Evolutionary conservation across 2,797 vertebrate species (phyloP).

Genomic region (Chrysocyon brachyurus): DNA sequence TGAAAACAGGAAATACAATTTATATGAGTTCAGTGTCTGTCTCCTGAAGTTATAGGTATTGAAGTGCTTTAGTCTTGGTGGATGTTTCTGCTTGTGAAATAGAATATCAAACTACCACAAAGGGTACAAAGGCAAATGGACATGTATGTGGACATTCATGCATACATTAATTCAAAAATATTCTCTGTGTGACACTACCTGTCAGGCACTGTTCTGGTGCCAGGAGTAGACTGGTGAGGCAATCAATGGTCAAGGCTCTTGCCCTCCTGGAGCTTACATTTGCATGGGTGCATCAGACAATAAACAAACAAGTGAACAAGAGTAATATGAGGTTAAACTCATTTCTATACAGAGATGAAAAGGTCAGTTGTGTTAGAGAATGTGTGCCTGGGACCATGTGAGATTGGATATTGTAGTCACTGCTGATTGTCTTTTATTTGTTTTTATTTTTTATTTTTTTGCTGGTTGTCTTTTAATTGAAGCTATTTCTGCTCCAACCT

Average conservation of each 20-base stretch:
- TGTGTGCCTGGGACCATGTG: not conserved
- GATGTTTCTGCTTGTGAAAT: not conserved
- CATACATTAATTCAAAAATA: not conserved
- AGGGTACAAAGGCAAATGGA: not conserved
- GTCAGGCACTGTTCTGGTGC: not conserved
- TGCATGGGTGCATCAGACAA: not conserved
- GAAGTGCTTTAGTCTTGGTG: not conserved
- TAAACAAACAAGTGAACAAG: not conserved
- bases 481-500: not conserved
- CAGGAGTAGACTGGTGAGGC: not conserved
- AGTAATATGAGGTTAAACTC: not conserved
- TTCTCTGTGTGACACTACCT: not conserved
- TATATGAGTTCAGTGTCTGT: not conserved
- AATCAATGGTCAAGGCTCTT: too few relatives aligned
- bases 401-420: not conserved
- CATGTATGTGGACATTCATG: not conserved
- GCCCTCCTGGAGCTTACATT: not conserved
- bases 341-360: not conserved
- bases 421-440: not conserved
- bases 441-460: not conserved
- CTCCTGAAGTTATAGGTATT: not conserved
- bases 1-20: not conserved
- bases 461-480: not conserved
- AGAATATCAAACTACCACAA: not conserved
- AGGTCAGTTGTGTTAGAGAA: not conserved